Conservation (phyloP, 2,888 invertebrate genomes). For the Spisula solida region DNA sequence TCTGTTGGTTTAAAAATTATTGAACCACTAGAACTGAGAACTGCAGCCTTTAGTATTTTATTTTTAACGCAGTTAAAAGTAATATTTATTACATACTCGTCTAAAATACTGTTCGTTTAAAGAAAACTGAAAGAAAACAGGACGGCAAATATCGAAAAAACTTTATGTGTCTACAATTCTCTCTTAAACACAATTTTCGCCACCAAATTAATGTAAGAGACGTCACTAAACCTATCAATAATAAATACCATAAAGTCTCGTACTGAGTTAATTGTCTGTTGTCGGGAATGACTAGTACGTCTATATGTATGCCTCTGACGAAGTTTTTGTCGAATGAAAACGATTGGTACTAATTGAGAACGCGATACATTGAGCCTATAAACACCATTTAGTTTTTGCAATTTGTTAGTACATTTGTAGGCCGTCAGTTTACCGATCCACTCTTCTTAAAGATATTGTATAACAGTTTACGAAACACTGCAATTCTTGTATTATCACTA, state of each 20-base stretch:
- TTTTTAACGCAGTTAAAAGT: too few relatives aligned
- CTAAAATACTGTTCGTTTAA: too few relatives aligned
- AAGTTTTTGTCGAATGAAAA: not conserved
- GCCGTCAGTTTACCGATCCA: not conserved
- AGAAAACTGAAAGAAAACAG: too few relatives aligned
- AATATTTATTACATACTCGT: too few relatives aligned
- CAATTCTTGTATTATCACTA: not conserved
- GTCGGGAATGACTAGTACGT: not conserved
- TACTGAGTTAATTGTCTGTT: not conserved
- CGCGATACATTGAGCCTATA: not conserved
- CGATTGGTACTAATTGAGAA: not conserved
- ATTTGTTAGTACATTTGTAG: not conserved
- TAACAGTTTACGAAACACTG: not conserved
- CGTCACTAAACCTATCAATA: not conserved
- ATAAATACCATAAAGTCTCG: not conserved
- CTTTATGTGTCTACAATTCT: not conserved
- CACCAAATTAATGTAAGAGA: not conserved
- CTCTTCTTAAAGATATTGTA: not conserved
- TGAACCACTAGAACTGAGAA: too few relatives aligned
- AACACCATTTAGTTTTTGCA: not conserved
- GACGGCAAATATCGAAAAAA: not conserved
- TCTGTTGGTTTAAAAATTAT: too few relatives aligned
- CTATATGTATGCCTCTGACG: not conserved
- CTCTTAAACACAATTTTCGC: not conserved
- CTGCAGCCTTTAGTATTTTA: too few relatives aligned